Evolutionary conservation across 2,113 vertebrate species (phyloP), one percentile per base, ranked within the genome.

Genomic region (Parotia lawesii): DNA sequence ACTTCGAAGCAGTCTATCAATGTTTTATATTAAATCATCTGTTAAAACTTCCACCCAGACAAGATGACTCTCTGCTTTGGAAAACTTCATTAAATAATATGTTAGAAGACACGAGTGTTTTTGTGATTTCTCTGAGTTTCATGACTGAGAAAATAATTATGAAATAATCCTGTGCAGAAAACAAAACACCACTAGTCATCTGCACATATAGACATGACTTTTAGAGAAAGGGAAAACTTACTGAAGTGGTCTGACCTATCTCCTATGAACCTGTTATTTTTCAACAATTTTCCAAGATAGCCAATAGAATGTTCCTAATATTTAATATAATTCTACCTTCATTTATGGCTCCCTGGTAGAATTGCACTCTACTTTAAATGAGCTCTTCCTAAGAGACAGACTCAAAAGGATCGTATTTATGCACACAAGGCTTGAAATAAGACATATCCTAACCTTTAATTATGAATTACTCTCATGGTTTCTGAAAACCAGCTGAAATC

Each of bases 371-470:
- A 71, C 61, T 97, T 96, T 96, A 97, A 97, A 96, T 87, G 75
- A 97, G 67, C 51, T 93, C 67, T 91, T 97, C 89, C 83, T 96
- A 87, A 94, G 77, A 97, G 79, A 89, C 56, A 53, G 84, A 76
- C 54, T 95, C 87, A 88, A 93, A 95, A 90, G 67, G 35, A 85
- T 95, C 97, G 94, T 96, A 86, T 92, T 96, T 95, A 95, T 94
- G 72, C 78, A 93, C 57, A 93, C 51, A 89, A 85, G 85, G 21
- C 87, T 96, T 96, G 94, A 96, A 97, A 94, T 86, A 96, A 96
- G 94, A 89, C 82, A 88, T 72, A 92, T 54, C 64, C 73, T 95
- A 96, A 96, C 91, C 91, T 96, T 96, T 98, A 97, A 96, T 97
- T 97, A 95, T 93, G 77, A 97, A 95, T 97, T 95, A 89, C 89